Conservation (phyloP, 2,797 vertebrate species). For the Phrynocephalus forsythii region DNA sequence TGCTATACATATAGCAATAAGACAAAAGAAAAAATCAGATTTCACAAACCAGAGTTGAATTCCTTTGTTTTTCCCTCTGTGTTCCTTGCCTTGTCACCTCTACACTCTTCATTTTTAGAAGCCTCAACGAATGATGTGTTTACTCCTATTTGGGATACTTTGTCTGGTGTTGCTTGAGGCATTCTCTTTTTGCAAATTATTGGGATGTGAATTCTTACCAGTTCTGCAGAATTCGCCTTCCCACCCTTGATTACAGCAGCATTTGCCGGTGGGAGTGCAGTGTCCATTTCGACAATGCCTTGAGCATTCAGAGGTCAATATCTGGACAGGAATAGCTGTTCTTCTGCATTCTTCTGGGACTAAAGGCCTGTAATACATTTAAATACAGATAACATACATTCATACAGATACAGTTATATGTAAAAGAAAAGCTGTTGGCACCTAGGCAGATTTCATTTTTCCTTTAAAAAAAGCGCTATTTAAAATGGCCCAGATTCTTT, state of each 20-base stretch:
- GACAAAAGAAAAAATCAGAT: not conserved
- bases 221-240: conserved; percentile 94
- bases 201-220: conserved; percentile 81
- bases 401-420: conserved; percentile 29
- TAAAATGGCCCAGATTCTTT: conserved; percentile 19
- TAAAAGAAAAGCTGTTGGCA: conserved; percentile 41
- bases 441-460: not conserved
- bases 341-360: conserved; percentile 94
- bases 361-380: conserved; percentile 81
- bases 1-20: too few relatives aligned
- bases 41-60: not conserved
- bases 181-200: conserved; percentile 41
- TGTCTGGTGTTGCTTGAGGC: conserved; percentile 16
- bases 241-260: conserved; percentile 96
- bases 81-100: not conserved
- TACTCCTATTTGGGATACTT: conserved; percentile 3
- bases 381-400: conserved; percentile 39
- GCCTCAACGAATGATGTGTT: not conserved
- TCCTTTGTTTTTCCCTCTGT: not conserved
- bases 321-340: conserved; percentile 86
- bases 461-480: conserved; percentile 22
- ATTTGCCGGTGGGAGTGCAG: conserved; percentile 93
- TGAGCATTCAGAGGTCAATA: conserved; percentile 91
- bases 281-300: conserved; percentile 94
- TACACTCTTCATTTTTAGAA: conserved; percentile 2